A percentile compares a stretch with the other conserved stretches of the same genome.
These are phyloP conservation scores for Calephelis virginiensis DNA, from an alignment of 1,140 invertebrate genomes.

Conservation along the genomic window DNA sequence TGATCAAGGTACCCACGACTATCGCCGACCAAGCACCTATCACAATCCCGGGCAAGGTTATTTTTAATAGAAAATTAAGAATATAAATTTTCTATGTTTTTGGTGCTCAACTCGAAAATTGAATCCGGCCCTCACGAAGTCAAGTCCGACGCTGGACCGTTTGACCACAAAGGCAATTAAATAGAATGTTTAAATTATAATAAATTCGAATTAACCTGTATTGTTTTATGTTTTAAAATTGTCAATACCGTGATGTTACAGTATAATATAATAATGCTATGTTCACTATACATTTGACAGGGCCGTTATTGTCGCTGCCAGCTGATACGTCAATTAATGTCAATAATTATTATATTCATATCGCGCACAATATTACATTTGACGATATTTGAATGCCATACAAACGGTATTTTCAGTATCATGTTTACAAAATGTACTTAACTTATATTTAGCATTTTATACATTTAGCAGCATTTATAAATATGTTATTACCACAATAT, in stretches of 20 bases:
- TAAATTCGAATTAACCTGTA: not conserved
- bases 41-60: too few relatives aligned
- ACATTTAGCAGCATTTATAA: not conserved
- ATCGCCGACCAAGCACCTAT: too few relatives aligned
- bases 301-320: not conserved
- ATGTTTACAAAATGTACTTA: not conserved
- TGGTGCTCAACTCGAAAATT: too few relatives aligned
- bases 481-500: too few relatives aligned
- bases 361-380: not conserved
- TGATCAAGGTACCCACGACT: too few relatives aligned
- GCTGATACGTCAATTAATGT: constrained; percentile 15
- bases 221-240: not conserved
- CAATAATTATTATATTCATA: not conserved
- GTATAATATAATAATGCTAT: not conserved
- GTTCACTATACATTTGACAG: not conserved
- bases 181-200: too few relatives aligned
- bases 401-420: not conserved
- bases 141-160: too few relatives aligned
- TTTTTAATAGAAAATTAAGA: too few relatives aligned
- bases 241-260: not conserved
- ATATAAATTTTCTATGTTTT: too few relatives aligned
- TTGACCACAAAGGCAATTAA: too few relatives aligned
- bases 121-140: too few relatives aligned
- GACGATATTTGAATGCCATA: not conserved
- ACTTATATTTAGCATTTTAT: not conserved